Evolutionary conservation across 2,797 vertebrate species (phyloP), one percentile per base, ranked within the genome.

Genomic region (Gila robusta): DNA sequence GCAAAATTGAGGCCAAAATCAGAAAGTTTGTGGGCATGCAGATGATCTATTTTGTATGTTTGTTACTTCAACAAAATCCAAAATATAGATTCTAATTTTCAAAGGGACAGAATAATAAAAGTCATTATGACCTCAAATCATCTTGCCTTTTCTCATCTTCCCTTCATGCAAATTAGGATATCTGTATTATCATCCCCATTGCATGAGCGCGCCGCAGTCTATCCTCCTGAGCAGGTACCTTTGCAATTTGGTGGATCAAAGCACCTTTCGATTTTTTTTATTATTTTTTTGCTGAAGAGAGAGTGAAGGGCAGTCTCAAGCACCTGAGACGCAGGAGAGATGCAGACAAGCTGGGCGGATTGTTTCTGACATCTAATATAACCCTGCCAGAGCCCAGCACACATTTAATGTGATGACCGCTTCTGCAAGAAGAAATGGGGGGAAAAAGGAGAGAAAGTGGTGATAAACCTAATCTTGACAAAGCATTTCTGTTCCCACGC

Each of bases 291-390:
- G 17, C 23, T 79, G 56, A 26, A 70, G 47, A 81, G 47, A 12
- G 47, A 73, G 16, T 59, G 80, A 64, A 41, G 47, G 73, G 72
- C 54, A 79, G 72, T n/a, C 16, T 14, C 47, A 71, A 84, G 52
- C 79, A 74, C 54, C 47, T 23, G 52, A 72, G 66, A 47, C 10
- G 14, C 76, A 67, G 73, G 49, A 87, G 72, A 79, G 47, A 84
- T 26, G 62, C 84, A 49, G 74, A 80, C 81, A 66, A n/a, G 4
- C 14, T 14, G 32, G 82, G n/a, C 39, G 41, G 64, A 90, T 89
- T 88, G 88, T 52, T 89, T 84, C 69, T 88, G 87, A 91, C 83
- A 87, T 73, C 87, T 82, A 87, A 90, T 90, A 82, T 73, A 87
- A 83, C 73, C 78, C 82, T 84, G 79, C 62, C 73, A 79, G 66